A percentile compares a stretch with the other conserved stretches of the same genome.
phyloP scores from a whole-genome alignment of 2,888 invertebrate species.

The Acleris emargana region DNA sequence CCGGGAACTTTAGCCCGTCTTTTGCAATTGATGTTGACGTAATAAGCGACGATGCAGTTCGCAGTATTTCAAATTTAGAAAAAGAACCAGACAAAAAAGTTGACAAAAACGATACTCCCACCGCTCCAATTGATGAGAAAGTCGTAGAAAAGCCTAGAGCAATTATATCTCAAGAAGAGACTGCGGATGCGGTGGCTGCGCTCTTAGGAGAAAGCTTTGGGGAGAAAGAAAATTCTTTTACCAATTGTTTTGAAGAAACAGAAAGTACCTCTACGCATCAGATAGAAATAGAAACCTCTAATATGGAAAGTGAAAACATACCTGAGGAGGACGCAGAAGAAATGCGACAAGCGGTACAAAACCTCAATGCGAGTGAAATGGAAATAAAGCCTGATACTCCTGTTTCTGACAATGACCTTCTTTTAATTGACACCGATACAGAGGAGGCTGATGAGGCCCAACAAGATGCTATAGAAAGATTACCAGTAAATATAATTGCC shows the following conservation, averaged over 20 bases:
- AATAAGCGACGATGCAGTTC: conserved; percentile 89
- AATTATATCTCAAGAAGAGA: conserved; percentile 95
- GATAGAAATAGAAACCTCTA: conserved; percentile 74
- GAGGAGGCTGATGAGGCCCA: conserved; percentile 88
- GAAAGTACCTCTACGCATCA: conserved; percentile 67
- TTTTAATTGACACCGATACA: conserved; percentile 94
- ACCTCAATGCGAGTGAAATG: conserved; percentile 87
- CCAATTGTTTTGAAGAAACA: conserved; percentile 81
- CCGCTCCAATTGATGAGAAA: conserved; percentile 81
- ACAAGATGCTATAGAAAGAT: conserved; percentile 70
- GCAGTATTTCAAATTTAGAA: conserved; percentile 88
- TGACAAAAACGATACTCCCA: conserved; percentile 59
- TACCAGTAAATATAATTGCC: conserved; percentile 68
- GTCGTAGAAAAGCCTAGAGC: conserved; percentile 90
- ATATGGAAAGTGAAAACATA: conserved; percentile 80
- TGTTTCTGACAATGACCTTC: conserved; percentile 91
- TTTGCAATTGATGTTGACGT: conserved; percentile 81
- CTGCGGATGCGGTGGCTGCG: conserved; percentile 95
- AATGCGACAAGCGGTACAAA: conserved; percentile 92
- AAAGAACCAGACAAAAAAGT: conserved; percentile 56
- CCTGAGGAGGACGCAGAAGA: conserved; percentile 91
- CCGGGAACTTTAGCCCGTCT: conserved; percentile 86
- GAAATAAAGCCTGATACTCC: conserved; percentile 93
- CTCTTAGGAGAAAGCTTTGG: conserved; percentile 94
- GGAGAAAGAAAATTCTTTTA: conserved; percentile 82